Base-by-base conservation (phyloP, 2,888 invertebrate species). In the Unio delphinus region DNA sequence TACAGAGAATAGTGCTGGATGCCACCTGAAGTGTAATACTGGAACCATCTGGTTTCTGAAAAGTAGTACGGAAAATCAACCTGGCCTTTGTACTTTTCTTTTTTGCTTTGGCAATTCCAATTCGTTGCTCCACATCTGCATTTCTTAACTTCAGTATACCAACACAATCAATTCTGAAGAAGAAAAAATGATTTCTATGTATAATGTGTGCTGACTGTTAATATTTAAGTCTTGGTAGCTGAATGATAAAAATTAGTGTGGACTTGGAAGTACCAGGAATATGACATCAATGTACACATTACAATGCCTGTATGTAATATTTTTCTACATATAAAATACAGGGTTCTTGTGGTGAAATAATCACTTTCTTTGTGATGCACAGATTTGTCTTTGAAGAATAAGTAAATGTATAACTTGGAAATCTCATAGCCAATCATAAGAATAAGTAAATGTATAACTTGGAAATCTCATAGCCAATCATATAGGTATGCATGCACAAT, bases 1-100 rank as follows among this genome's bases (percentile, higher is more conserved):
- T 91, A 79, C 91, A 91, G 54, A 89, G 82, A 57, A 91, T 91
- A 18, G 89, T 86, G 17, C 84, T 84, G 8, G 90, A 90, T 5
- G 88, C 85, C n/a, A 85, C 80, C 74, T 90, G 90, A 6, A 91
- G 81, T 1, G 95, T 95, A 91, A 96, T 96, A 64, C 92, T 91
- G 56, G 92, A 92, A 5, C 96, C 96, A 87, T 95, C 94, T 17
- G 94, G 92, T 87, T 94, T 93, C 55, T 94, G 92, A 83, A 98
- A 92, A 80, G 94, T 94, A 0, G 96, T 95, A 73, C 98, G 93
- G 91, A 98, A 98, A 64, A 97, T 95, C 95, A 99, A 95, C 65
- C 98, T 94, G 87, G 98, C 98, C 69, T 95, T 93, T 0, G 97
- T 97, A 1, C 96, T 96, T 91, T 97, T 97, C 91, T 97, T 97